A percentile compares a stretch with the other conserved stretches of the same genome.
Conservation (phyloP, 1,140 invertebrate species). For the Formica selysi region DNA sequence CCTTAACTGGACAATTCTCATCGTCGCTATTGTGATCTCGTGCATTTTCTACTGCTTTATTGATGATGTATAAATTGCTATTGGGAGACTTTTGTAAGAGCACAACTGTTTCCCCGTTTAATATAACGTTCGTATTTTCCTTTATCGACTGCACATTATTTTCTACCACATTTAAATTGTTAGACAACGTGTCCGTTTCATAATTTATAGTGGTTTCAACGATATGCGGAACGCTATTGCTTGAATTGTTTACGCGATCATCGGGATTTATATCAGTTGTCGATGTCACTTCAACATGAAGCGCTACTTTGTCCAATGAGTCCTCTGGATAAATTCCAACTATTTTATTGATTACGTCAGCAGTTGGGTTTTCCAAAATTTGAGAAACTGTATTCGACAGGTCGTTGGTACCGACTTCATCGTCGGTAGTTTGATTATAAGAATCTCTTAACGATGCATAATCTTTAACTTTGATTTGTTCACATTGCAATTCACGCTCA, state of each 20-base stretch:
- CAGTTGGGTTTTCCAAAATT: slow-evolving; percentile 67
- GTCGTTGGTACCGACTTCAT: slow-evolving; percentile 60
- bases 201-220: slow-evolving; percentile 69
- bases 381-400: slow-evolving; percentile 66
- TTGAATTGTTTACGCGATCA: slow-evolving; percentile 44
- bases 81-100: slow-evolving; percentile 84
- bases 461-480: slow-evolving; percentile 82
- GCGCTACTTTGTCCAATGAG: slow-evolving; percentile 77
- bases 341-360: slow-evolving; percentile 70
- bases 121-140: slow-evolving; percentile 83
- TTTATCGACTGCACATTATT: slow-evolving; percentile 70
- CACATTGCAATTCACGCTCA: slow-evolving; percentile 47
- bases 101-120: slow-evolving; percentile 84
- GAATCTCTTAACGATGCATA: slow-evolving; percentile 72
- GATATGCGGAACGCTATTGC: slow-evolving; percentile 54
- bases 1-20: slow-evolving; percentile 60
- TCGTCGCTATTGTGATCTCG: slow-evolving; percentile 75
- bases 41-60: slow-evolving; percentile 83
- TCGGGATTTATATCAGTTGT: slow-evolving; percentile 58
- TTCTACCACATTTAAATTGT: slow-evolving; percentile 70
- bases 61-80: slow-evolving; percentile 85
- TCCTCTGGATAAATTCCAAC: slow-evolving; percentile 79
- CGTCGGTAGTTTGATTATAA: slow-evolving; percentile 48
- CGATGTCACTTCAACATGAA: slow-evolving; percentile 81
- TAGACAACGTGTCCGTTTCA: slow-evolving; percentile 67